Evolutionary conservation across 2,888 invertebrate species (phyloP).

Genomic region (Eupithecia centaureata): DNA sequence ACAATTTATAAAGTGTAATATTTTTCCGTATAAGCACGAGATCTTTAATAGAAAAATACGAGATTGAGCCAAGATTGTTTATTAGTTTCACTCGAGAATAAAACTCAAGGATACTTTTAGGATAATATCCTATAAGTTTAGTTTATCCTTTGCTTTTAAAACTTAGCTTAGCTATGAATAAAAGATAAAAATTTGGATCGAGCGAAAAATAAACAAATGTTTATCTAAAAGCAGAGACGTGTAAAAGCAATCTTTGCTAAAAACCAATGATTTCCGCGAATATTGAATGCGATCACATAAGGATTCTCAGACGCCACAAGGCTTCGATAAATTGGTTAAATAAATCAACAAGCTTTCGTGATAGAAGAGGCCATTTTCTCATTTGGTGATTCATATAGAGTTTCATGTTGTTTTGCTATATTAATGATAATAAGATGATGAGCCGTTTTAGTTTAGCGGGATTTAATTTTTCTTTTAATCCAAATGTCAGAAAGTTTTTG

Average conservation of each 20-base stretch:
- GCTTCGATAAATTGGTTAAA: conserved; percentile 28
- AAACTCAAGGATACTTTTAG: not conserved
- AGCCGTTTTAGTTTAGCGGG: not conserved
- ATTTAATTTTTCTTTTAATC: not conserved
- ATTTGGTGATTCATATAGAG: not conserved
- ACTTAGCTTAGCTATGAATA: not conserved
- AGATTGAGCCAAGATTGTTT: not conserved
- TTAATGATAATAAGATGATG: not conserved
- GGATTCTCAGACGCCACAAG: conserved; percentile 18
- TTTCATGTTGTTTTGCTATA: not conserved
- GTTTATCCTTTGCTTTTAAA: not conserved
- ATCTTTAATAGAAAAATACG: conserved; percentile 1
- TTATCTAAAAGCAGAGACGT: not conserved
- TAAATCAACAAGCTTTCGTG: conserved; percentile 22
- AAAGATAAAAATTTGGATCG: not conserved
- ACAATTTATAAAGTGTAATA: not conserved
- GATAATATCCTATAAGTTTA: not conserved
- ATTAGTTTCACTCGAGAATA: not conserved
- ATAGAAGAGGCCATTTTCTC: conserved; percentile 9
- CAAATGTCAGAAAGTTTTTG: not conserved
- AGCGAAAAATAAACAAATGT: not conserved
- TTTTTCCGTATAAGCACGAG: conserved; percentile 4
- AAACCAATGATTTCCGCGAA: conserved; percentile 18
- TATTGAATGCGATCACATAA: conserved; percentile 14
- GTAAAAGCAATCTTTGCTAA: not conserved